Base-by-base conservation (phyloP, 2,113 vertebrate species). In the Lucifuga dentata region DNA sequence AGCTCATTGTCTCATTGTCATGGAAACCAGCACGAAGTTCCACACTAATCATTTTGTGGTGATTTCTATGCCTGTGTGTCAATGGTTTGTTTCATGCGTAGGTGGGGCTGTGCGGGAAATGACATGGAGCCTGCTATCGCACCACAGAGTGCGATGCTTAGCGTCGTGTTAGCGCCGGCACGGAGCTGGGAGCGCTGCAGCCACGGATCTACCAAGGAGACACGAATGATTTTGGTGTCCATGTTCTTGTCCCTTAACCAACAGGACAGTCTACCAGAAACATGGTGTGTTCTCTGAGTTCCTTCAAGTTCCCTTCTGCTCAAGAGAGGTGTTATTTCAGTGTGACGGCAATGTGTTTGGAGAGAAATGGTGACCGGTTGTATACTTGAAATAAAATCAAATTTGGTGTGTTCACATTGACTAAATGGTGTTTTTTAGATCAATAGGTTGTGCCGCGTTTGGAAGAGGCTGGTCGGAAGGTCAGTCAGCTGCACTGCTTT, bases 21-120 rank as follows among this genome's bases (percentile, higher is more conserved):
- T 76, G 71, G 43, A 70, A 80, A 75, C 66, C 75, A 78, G 36
- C 67, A 73, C 79, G 69, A 38, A 75, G 29, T 69, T 33, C 78
- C 29, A 68, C 64, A 89, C 85, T 89, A 87, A 87, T 87, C 57
- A 73, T 86, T 78, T 81, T 81, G 64, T 87, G 87, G 87, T 89
- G 68, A n/a, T n/a, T n/a, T n/a, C n/a, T n/a, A n/a, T n/a, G n/a
- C 83, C 78, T 89, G 33, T 89, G 66, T 89, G 85, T 89, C 82
- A 84, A 80, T 87, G 85, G 83, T 87, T 84, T 87, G 78, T 89
- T 87, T 81, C 59, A 89, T 83, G 85, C 86, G 74, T 86, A 89
- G 87, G 83, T 70, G 23, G 57, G 82, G 61, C 84, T 58, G 5
- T 70, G 80, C 68, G 49, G 86, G 86, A 79, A 85, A 88, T 72